phyloP scores from a whole-genome alignment of 2,797 vertebrate genomes.

The Macropus fuliginosus region DNA sequence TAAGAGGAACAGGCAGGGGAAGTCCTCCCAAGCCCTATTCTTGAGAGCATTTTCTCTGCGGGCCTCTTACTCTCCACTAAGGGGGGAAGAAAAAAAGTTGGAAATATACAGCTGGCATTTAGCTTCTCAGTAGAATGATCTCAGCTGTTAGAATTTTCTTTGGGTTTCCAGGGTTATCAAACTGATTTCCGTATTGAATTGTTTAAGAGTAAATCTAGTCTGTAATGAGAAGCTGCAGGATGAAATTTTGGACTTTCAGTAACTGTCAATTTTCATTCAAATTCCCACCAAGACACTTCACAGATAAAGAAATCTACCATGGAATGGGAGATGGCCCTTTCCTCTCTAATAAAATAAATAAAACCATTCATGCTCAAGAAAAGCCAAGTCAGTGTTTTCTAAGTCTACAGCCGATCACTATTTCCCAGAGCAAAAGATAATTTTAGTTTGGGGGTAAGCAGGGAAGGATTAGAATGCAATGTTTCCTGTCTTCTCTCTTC shows the following conservation, averaged over 20 bases:
- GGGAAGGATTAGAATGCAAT: constrained; percentile 24
- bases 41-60: background rate
- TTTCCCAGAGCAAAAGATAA: constrained; percentile 47
- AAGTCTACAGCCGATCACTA: background rate
- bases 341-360: constrained; percentile 32
- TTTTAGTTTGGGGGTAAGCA: background rate
- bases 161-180: background rate
- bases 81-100: too few species aligned
- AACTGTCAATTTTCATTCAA: background rate
- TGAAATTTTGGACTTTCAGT: background rate
- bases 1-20: background rate
- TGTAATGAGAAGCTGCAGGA: background rate
- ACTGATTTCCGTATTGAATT: background rate
- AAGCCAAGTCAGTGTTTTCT: constrained; percentile 8
- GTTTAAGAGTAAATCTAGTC: background rate
- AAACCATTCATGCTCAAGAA: constrained; percentile 30
- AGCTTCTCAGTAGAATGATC: background rate
- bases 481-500: background rate
- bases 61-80: background rate
- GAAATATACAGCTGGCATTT: background rate
- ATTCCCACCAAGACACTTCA: background rate
- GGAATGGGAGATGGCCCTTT: background rate
- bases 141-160: background rate
- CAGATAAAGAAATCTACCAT: background rate
- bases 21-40: background rate